Base-by-base conservation (phyloP, 2,888 invertebrate species). In the Melinopterus prodromus region DNA sequence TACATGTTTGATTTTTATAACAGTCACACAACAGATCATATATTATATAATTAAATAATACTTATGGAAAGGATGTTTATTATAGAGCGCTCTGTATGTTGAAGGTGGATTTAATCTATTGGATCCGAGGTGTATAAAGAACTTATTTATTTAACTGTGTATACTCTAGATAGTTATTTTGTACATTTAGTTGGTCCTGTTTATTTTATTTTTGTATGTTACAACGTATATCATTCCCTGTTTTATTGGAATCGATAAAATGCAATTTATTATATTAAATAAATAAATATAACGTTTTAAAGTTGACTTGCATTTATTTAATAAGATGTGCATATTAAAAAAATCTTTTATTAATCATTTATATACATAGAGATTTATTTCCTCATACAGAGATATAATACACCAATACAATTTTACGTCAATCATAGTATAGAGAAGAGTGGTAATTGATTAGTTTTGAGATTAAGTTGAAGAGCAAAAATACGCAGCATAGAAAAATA, bases 111-210 rank as follows among this genome's bases (percentile, higher is more conserved):
- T 53, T 53, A 53, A 53, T 53, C 53, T 53, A 53, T 7, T 53
- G 7, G 53, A 9, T 53, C 26, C 26, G 26, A 53, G 53, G 7
- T 53, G 53, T 53, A 26, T 2, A 26, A 26, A 26, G 26, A 26
- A 26, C 26, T 26, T 53, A 53, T 53, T 53, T 53, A 53, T 53
- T 53, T 53, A 53, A 7, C 1, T 53, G 53, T 53, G 53, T 53
- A 53, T 53, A 53, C 53, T 53, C 12, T 53, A 53, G 12, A 53
- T 53, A 12, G 7, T 12, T 53, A 53, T 53, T 53, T 53, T 53
- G 53, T 53, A 53, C 53, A 53, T 53, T 53, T 53, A 53, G 53
- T 53, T 53, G 53, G 53, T 53, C 53, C 53, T 53, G 53, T 53
- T 53, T 53, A 53, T 53, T 53, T 53, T 53, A 53, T 53, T 53